phyloP scores from a whole-genome alignment of 37 sponge, comb jelly and placozoan species.

The Halichondria panicea region DNA sequence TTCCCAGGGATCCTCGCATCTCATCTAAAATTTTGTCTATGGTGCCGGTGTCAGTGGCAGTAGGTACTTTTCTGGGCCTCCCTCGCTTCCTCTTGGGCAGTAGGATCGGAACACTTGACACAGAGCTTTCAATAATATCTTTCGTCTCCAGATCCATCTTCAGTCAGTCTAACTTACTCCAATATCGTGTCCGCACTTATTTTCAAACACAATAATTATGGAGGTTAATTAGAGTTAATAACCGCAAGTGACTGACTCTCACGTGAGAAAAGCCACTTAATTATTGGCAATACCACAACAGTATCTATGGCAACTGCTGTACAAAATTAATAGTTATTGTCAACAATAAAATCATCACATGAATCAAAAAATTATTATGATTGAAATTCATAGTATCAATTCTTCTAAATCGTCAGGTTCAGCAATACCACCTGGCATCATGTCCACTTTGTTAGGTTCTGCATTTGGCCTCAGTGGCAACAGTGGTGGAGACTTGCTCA shows the following conservation, averaged over 20 bases:
- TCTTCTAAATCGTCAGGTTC: conserved; percentile 73
- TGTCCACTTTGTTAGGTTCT: neutral
- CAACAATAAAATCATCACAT: no score
- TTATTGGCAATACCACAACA: no score
- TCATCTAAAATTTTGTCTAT: neutral
- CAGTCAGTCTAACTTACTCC: no score
- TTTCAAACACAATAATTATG: no score
- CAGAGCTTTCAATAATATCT: no score
- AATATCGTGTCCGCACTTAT: no score
- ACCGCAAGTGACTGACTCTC: no score
- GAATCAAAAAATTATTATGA: neutral
- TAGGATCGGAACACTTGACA: neutral
- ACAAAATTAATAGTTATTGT: no score
- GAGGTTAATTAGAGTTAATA: no score
- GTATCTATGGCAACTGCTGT: no score
- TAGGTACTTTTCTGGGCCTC: neutral
- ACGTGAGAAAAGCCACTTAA: neutral
- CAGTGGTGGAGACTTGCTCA: neutral
- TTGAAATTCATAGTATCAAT: conserved; percentile 21
- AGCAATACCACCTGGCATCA: conserved; percentile 24
- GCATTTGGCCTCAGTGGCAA: conserved; percentile 12
- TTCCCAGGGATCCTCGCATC: neutral
- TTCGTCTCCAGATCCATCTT: no score
- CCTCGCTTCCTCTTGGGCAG: conserved; percentile 1
- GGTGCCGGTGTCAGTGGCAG: no score